Base-by-base conservation (phyloP, 53 echinoderm and acorn worm genomes). In the Hippasteria phrygiana region DNA sequence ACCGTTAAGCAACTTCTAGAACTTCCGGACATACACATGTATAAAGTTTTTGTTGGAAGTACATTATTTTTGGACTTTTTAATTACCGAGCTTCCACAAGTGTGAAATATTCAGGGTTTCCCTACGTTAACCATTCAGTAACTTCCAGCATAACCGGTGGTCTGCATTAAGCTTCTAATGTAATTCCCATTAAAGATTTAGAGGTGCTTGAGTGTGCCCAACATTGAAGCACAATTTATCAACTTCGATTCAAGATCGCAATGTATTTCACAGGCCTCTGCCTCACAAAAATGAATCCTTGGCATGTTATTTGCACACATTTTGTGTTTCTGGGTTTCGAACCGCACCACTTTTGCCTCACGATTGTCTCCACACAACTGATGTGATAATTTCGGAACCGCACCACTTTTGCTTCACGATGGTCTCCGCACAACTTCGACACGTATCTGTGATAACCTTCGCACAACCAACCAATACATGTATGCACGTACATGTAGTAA, bases 61-160 rank as follows among this genome's bases (percentile, higher is more conserved):
- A n/a, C n/a, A n/a, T n/a, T n/a, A n/a, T n/a, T n/a, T n/a, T n/a
- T n/a, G n/a, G n/a, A n/a, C n/a, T n/a, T n/a, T n/a, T n/a, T n/a
- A n/a, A n/a, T n/a, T n/a, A n/a, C n/a, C n/a, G n/a, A n/a, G n/a
- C n/a, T n/a, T n/a, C n/a, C n/a, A n/a, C n/a, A n/a, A n/a, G n/a
- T n/a, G n/a, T n/a, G 24, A 16, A 12, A 56, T 56, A 12, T 56
- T 56, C 13, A 8, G 29, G 14, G 64, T 13, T 4, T 26, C 32
- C 5, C 9, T 5, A 33, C 13, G 9, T 67, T 4, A 67, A 7
- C 34, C 37, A 3, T 7, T 2, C 43, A 43, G 26, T n/a, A 59
- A 79, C 79, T 62, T 27, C 13, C 79, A 79, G 27, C 79, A 79
- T 79, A 35, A 59, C 54, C 31, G 79, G 39, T 79, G 79, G 38